Evolutionary conservation across 2,888 invertebrate genomes (phyloP).

Genomic region (Sylvicola fuscatus): DNA sequence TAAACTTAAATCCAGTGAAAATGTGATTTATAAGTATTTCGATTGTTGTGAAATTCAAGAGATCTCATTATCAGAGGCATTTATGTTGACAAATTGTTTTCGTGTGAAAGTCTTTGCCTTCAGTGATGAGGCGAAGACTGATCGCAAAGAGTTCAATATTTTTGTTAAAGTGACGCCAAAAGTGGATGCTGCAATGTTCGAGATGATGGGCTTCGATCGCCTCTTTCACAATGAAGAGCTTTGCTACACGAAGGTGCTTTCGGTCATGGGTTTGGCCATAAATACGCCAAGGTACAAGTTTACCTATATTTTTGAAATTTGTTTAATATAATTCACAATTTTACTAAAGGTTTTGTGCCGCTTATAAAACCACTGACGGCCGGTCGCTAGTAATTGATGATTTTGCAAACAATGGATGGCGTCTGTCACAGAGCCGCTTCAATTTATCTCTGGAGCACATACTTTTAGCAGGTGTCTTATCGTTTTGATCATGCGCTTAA

Average conservation of each 20-base stretch:
- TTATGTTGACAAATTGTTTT: slow-evolving; percentile 19
- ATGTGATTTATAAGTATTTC: too few relatives aligned
- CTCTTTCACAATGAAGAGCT: slow-evolving; percentile 19
- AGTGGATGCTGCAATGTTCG: slow-evolving; percentile 12
- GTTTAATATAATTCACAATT: too few relatives aligned
- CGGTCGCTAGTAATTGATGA: slow-evolving; percentile 15
- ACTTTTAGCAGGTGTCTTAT: slow-evolving; percentile 12
- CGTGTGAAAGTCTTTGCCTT: slow-evolving; percentile 11
- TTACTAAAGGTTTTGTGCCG: too few relatives aligned
- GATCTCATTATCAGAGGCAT: slow-evolving; percentile 15
- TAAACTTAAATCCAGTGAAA: too few relatives aligned
- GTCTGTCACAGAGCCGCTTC: slow-evolving; percentile 12
- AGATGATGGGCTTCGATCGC: slow-evolving; percentile 13
- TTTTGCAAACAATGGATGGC: slow-evolving; percentile 15
- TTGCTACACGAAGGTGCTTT: slow-evolving; percentile 14
- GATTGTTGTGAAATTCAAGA: slow-evolving; percentile 8
- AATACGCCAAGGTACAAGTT: slow-evolving; percentile 2
- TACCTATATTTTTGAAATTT: slow-evolving; percentile 8
- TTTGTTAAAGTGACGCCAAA: background rate
- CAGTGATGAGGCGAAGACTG: too few relatives aligned
- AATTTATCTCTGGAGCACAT: slow-evolving; percentile 19
- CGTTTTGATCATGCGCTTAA: too few relatives aligned
- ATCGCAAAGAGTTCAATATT: too few relatives aligned
- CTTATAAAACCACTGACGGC: too few relatives aligned
- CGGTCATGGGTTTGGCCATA: slow-evolving; percentile 5